These are phyloP conservation scores for Scatophagus argus DNA, from an alignment of 2,113 vertebrate species.

Conservation along the genomic window DNA sequence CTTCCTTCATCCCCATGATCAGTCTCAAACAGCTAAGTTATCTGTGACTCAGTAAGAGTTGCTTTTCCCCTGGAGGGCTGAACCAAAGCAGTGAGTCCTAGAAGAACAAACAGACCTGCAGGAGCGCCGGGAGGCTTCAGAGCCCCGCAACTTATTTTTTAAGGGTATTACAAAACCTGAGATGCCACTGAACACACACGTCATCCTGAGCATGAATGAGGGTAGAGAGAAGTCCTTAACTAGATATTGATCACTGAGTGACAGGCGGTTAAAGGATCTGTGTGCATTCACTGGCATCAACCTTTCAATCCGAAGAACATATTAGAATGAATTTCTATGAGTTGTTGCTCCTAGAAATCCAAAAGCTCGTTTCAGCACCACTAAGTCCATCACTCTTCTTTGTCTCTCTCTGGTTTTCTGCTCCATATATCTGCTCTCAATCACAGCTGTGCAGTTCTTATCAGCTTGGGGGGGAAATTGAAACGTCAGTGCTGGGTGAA, in stretches of 20 bases:
- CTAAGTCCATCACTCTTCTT: slow-evolving; percentile 59
- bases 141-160: slow-evolving; percentile 39
- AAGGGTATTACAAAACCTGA: slow-evolving; percentile 33
- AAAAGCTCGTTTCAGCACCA: slow-evolving; percentile 66
- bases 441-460: slow-evolving; percentile 66
- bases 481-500: slow-evolving; percentile 65
- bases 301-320: slow-evolving; percentile 29
- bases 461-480: slow-evolving; percentile 62
- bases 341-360: slow-evolving; percentile 65
- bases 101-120: slow-evolving; percentile 57
- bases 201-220: slow-evolving; percentile 16
- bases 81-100: slow-evolving; percentile 75
- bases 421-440: slow-evolving; percentile 68
- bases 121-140: slow-evolving; percentile 44
- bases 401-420: slow-evolving; percentile 59
- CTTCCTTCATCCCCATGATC: slow-evolving; percentile 23
- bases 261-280: slow-evolving; percentile 39
- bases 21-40: slow-evolving; percentile 27
- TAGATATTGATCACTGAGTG: slow-evolving; percentile 49
- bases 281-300: slow-evolving; percentile 74
- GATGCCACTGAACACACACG: slow-evolving; percentile 69
- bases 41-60: slow-evolving; percentile 18
- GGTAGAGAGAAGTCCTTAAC: neutral
- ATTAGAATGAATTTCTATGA: slow-evolving; percentile 64
- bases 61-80: slow-evolving; percentile 35